A percentile compares a stretch with the other conserved stretches of the same genome.
phyloP scores from a whole-genome alignment of 2,888 invertebrate genomes.

The Graphium colonna region DNA sequence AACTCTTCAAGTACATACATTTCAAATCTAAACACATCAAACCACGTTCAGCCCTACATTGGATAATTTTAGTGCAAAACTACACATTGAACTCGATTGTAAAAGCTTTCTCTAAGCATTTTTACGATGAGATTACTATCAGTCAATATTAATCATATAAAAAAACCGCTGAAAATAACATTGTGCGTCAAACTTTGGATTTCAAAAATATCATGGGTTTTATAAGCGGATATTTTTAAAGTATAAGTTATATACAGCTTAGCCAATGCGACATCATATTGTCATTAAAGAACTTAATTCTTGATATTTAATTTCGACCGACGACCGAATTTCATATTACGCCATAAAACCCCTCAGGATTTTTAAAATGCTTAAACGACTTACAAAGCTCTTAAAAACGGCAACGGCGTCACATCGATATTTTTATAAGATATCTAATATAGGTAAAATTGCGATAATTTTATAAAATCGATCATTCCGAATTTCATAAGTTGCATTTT shows the following conservation, averaged over 20 bases:
- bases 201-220: constrained; percentile 9
- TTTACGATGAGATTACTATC: constrained; percentile 30
- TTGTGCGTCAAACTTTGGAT: constrained; percentile 19
- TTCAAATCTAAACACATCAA: constrained; percentile 5
- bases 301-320: too few species aligned
- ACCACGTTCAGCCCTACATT: constrained; percentile 8
- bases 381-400: not conserved
- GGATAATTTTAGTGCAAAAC: constrained; percentile 17
- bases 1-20: constrained; percentile 11
- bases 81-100: constrained; percentile 20
- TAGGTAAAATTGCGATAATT: too few species aligned
- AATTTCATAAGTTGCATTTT: not conserved
- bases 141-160: constrained; percentile 30
- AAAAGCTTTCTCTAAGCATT: constrained; percentile 30
- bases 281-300: too few species aligned
- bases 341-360: too few species aligned
- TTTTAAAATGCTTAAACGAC: not conserved
- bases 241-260: too few species aligned
- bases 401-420: not conserved
- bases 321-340: too few species aligned
- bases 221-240: too few species aligned
- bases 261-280: too few species aligned
- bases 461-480: too few species aligned
- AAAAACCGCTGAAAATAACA: constrained; percentile 3
- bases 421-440: not conserved